These are phyloP conservation scores for Channa maculata DNA, from an alignment of 2,113 vertebrate species.

Conservation along the genomic window DNA sequence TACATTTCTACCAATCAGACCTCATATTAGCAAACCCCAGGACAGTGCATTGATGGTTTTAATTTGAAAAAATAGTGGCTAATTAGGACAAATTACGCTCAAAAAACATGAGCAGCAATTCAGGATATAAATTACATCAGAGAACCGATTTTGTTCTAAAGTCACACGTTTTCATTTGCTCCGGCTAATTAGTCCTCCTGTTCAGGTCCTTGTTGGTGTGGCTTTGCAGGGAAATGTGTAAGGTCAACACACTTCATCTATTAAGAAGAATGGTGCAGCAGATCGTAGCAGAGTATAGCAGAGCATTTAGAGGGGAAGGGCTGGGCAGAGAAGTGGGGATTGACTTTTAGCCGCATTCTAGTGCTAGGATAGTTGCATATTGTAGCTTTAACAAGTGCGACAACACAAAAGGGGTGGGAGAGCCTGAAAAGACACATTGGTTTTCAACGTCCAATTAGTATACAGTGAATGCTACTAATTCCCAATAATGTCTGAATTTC, in stretches of 20 bases:
- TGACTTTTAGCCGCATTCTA: no score
- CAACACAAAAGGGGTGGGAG: no score
- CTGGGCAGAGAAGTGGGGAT: no score
- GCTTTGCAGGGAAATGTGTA: not conserved
- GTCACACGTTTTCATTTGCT: constrained; percentile 7
- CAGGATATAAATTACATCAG: not conserved
- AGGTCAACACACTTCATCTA: not conserved
- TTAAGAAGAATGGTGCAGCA: constrained; percentile 1
- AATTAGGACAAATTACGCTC: not conserved
- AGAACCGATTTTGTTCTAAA: not conserved
- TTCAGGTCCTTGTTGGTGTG: not conserved
- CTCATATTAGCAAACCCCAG: constrained; percentile 31
- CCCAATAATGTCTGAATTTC: not conserved
- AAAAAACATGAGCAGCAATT: not conserved
- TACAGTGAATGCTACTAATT: not conserved
- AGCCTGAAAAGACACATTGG: not conserved
- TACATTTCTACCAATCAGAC: constrained; percentile 2
- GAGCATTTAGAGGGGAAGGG: no score
- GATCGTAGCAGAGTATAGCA: no score
- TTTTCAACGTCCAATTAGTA: no score
- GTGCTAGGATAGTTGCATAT: no score
- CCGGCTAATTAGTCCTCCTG: constrained; percentile 1
- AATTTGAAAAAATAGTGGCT: not conserved
- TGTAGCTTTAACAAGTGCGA: not conserved
- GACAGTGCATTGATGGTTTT: not conserved